Percentiles rank a stretch among this genome's conserved stretches.
phyloP scores from a whole-genome alignment of 2,797 vertebrate species.

The Takifugu rubripes region DNA sequence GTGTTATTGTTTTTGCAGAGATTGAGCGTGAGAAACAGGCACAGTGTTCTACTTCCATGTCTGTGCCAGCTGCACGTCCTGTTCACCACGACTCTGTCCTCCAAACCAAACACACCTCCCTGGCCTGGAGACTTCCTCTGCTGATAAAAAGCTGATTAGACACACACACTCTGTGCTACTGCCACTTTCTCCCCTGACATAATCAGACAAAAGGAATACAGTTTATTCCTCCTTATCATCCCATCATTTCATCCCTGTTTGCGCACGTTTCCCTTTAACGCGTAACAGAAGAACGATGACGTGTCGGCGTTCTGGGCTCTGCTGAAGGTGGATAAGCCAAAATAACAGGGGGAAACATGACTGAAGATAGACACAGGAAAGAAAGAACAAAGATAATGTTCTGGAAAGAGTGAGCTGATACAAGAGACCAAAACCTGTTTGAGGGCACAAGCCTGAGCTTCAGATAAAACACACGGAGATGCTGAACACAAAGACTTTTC shows the following conservation, averaged over 20 bases:
- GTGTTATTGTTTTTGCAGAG: constrained; percentile 52
- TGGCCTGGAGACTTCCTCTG: constrained; percentile 57
- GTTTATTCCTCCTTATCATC: constrained; percentile 17
- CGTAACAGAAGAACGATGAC: constrained; percentile 44
- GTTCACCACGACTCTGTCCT: constrained; percentile 31
- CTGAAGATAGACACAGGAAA: constrained; percentile 19
- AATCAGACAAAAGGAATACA: constrained; percentile 1
- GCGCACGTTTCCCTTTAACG: constrained; percentile 35
- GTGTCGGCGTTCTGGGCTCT: constrained; percentile 31
- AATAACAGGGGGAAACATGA: constrained; percentile 52
- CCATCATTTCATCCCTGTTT: constrained; percentile 12
- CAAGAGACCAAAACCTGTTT: not conserved
- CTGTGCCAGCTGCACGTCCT: constrained; percentile 48
- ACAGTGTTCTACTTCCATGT: constrained; percentile 15
- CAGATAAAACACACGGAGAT: no score
- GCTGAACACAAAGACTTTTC: not conserved
- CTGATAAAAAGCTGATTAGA: constrained; percentile 60
- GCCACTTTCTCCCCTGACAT: not conserved
- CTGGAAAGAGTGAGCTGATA: constrained; percentile 21
- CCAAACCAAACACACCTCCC: constrained; percentile 50
- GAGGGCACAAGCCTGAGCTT: no score
- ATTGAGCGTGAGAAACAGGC: constrained; percentile 32
- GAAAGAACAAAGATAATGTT: constrained; percentile 34
- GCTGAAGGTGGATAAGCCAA: constrained; percentile 60
- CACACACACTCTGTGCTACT: constrained; percentile 7